Base-by-base conservation (phyloP, 2,888 invertebrate genomes). In the Cantharis flavilabris region DNA sequence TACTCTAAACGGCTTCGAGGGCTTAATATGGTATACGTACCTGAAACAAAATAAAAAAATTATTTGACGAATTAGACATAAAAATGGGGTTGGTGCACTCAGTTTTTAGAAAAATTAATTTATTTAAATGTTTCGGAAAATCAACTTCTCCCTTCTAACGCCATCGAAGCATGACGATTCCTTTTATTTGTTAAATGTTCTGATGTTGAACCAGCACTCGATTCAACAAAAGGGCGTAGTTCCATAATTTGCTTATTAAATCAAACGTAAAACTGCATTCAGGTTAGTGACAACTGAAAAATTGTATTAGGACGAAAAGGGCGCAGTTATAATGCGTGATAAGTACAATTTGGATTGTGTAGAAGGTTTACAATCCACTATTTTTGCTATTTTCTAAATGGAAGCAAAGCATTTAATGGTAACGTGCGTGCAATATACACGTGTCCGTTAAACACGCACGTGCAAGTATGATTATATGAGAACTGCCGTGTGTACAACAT, bases 361-460 rank as follows among this genome's bases (percentile, higher is more conserved):
- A 76, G 73, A 77, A 67, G 65, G 77, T 71, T 76, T 75, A 79
- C 79, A 78, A 80, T 79, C 75, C 76, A 69, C 63, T 67, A 73
- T 75, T 73, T 80, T 73, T 75, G 75, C 75, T 75, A 71, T 76
- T 70, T 69, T 73, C 62, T 71, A 71, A n/a, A 65, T 16, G 49
- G 72, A 77, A 74, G n/a, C 18, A 49, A 71, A 70, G 69, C 62
- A 70, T 71, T 76, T 79, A 78, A 71, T 73, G 73, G 71, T 71
- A 33, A 64, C 73, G 74, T 76, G 78, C 78, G 76, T 76, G 78
- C 78, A 71, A 72, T 71, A 76, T 76, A 71, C 78, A 80, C 81
- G 81, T 79, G 81, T 76, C 71, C 74, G 78, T 80, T 77, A 72
- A 79, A 79, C 80, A 81, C 80, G 81, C 80, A 81, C 81, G 81